phyloP scores from a whole-genome alignment of 1,140 invertebrate genomes.

The Pectinophora gossypiella region DNA sequence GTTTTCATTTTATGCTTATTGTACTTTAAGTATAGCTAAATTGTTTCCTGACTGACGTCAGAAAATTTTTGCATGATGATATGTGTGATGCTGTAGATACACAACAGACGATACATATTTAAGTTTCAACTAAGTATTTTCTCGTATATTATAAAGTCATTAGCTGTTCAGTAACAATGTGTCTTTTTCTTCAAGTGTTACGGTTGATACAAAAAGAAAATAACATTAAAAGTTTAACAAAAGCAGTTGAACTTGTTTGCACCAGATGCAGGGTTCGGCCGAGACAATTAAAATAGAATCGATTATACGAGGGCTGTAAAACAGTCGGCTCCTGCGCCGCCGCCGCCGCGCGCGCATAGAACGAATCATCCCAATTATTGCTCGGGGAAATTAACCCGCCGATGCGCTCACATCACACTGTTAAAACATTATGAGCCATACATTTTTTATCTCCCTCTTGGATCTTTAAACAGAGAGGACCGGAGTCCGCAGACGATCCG shows the following conservation, averaged over 20 bases:
- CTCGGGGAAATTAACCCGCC: constrained; percentile 52
- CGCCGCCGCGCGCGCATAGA: constrained; percentile 30
- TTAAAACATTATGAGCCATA: constrained; percentile 71
- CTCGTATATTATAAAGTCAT: no score
- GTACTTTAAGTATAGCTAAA: no score
- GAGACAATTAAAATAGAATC: constrained; percentile 51
- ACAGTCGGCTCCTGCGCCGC: constrained; percentile 35
- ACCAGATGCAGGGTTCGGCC: constrained; percentile 31
- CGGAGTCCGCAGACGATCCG: constrained; percentile 52
- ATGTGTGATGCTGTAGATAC: no score
- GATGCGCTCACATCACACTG: constrained; percentile 54
- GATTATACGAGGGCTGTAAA: constrained; percentile 34
- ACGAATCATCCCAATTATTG: constrained; percentile 66
- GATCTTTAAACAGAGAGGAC: constrained; percentile 50
- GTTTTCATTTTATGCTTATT: no score
- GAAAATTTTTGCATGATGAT: no score
- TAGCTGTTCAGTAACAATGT: no score
- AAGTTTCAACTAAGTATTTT: no score
- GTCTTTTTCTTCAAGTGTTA: no score
- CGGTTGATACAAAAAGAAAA: no score
- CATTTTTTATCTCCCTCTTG: constrained; percentile 62
- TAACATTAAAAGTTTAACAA: neutral
- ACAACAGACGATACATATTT: no score
- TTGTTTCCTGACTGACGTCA: no score
- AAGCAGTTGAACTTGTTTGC: constrained; percentile 1